phyloP scores from a whole-genome alignment of 2,113 vertebrate species.

The Capreolus pygargus region DNA sequence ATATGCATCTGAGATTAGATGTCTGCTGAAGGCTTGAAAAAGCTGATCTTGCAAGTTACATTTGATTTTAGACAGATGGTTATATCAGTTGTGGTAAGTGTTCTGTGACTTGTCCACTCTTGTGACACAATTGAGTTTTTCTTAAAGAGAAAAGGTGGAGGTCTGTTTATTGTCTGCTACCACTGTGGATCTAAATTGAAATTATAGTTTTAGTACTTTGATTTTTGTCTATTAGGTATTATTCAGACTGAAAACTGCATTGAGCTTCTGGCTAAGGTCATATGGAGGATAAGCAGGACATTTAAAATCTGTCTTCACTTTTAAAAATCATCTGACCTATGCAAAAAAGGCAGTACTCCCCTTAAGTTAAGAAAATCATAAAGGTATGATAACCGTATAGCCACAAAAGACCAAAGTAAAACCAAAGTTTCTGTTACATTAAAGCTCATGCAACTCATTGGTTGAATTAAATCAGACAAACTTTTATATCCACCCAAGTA shows the following conservation, averaged over 20 bases:
- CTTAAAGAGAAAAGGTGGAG: neutral
- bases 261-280: conserved; percentile 76
- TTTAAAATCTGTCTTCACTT: conserved; percentile 75
- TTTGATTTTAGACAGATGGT: conserved; percentile 46
- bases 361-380: conserved; percentile 79
- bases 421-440: conserved; percentile 73
- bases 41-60: conserved; percentile 24
- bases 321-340: conserved; percentile 76
- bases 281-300: conserved; percentile 72
- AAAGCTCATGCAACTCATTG: conserved; percentile 78
- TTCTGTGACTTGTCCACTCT: conserved; percentile 62
- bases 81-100: conserved; percentile 5
- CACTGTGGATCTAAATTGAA: conserved; percentile 47
- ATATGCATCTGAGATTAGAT: neutral
- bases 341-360: conserved; percentile 76
- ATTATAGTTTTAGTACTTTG: conserved; percentile 66
- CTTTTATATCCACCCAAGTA: conserved; percentile 74
- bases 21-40: neutral
- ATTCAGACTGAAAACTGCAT: conserved; percentile 65
- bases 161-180: conserved; percentile 59
- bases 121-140: conserved; percentile 66
- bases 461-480: conserved; percentile 82
- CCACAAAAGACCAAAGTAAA: conserved; percentile 79
- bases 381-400: conserved; percentile 79
- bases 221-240: conserved; percentile 72